phyloP scores from a whole-genome alignment of 2,888 invertebrate species.

The Megaustenia siamemsis region DNA sequence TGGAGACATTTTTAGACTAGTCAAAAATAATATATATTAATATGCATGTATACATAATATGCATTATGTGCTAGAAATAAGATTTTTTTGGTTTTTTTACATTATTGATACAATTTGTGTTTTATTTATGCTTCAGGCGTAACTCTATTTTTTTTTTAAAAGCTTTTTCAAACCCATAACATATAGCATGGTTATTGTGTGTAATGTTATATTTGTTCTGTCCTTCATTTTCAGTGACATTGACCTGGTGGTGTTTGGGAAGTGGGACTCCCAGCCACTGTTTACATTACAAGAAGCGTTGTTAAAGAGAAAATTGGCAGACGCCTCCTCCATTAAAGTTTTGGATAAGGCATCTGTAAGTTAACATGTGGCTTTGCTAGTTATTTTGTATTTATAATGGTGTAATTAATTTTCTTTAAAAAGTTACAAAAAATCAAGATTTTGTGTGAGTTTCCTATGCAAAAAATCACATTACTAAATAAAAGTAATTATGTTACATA shows the following conservation, averaged over 20 bases:
- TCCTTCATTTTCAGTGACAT: constrained; percentile 84
- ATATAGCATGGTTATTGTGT: too few relatives aligned
- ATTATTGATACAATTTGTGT: too few relatives aligned
- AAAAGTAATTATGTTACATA: background rate
- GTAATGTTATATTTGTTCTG: too few relatives aligned
- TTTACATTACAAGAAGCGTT: constrained; percentile 94
- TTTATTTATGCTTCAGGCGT: too few relatives aligned
- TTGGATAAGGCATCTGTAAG: constrained; percentile 95
- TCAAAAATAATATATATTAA: too few relatives aligned
- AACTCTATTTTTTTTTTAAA: too few relatives aligned
- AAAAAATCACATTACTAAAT: background rate
- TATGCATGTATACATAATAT: too few relatives aligned
- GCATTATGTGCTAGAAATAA: too few relatives aligned
- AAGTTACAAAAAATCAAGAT: background rate
- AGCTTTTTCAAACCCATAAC: too few relatives aligned
- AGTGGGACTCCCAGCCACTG: constrained; percentile 94
- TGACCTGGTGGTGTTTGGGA: constrained; percentile 87
- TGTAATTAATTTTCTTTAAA: background rate
- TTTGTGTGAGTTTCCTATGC: background rate
- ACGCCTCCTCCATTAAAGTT: constrained; percentile 90
- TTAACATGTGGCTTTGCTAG: background rate
- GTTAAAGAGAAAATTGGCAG: constrained; percentile 92
- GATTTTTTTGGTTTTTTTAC: too few relatives aligned
- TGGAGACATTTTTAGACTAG: too few relatives aligned
- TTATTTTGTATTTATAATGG: background rate